Conservation (phyloP, 2,113 vertebrate genomes). For the Hyperopisus bebe region DNA sequence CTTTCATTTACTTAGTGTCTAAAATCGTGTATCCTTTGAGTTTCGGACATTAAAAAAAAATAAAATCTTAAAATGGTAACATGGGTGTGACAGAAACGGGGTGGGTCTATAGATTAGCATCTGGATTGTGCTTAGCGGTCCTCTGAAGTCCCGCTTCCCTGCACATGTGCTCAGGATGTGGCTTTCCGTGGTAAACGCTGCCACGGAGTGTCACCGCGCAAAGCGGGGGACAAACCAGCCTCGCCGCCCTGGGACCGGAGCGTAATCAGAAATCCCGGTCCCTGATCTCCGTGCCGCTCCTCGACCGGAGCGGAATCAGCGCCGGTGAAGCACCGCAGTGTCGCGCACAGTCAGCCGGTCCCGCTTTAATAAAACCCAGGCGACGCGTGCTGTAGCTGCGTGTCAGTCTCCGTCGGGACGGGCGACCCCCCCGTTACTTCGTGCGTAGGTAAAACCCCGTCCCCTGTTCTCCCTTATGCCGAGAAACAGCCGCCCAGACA, state of each 20-base stretch:
- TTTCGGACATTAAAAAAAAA: too few species aligned
- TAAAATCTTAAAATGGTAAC: background rate
- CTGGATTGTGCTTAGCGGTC: slow-evolving; percentile 40
- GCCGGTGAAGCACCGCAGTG: too few species aligned
- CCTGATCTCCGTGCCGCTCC: too few species aligned
- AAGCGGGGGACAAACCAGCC: slow-evolving; percentile 33
- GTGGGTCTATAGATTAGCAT: slow-evolving; percentile 29
- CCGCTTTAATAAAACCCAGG: background rate
- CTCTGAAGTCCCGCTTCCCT: slow-evolving; percentile 3
- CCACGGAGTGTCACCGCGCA: slow-evolving; percentile 35
- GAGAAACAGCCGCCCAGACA: background rate
- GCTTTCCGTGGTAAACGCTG: slow-evolving; percentile 44
- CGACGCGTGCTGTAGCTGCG: background rate
- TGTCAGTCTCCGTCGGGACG: background rate
- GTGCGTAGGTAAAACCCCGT: background rate
- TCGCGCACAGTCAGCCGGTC: too few species aligned
- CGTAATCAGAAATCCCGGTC: too few species aligned
- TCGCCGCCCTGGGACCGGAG: background rate
- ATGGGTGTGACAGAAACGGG: background rate
- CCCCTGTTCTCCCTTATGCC: background rate
- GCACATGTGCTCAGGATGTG: slow-evolving; percentile 57
- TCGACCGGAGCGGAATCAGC: too few species aligned
- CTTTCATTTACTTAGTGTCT: background rate
- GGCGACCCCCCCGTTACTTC: background rate
- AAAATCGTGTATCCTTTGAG: background rate